These are phyloP conservation scores for Doryteuthis pealeii DNA, from an alignment of 1,140 invertebrate genomes.

Conservation along the genomic window DNA sequence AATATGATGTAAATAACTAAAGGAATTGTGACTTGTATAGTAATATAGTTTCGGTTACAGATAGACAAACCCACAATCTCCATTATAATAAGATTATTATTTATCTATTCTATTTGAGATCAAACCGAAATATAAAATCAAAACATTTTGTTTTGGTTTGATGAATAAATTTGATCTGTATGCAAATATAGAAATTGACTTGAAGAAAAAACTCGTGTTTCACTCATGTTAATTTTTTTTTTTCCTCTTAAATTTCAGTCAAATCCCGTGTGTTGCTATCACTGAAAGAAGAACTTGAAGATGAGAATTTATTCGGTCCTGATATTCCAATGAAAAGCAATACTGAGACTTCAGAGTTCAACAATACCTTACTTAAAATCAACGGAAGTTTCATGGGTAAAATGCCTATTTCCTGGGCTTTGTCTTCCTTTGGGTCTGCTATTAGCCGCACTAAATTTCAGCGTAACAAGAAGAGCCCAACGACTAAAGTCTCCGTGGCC, in stretches of 20 bases:
- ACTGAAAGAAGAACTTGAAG: constrained; percentile 40
- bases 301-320: constrained; percentile 32
- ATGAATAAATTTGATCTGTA: no score
- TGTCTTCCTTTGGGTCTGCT: not conserved
- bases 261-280: constrained; percentile 53
- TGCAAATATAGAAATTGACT: no score
- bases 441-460: not conserved
- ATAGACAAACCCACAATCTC: no score
- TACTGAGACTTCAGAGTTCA: constrained; percentile 1
- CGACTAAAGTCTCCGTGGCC: not conserved
- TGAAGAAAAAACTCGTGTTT: no score
- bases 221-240: no score
- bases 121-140: no score
- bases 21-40: no score
- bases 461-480: not conserved
- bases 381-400: not conserved
- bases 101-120: no score
- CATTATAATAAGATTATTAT: no score
- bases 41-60: no score
- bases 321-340: constrained; percentile 26
- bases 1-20: no score
- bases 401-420: not conserved
- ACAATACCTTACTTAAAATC: not conserved
- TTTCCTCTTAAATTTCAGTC: constrained; percentile 22
- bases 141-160: no score